Conservation (phyloP, 35 echinoderm and acorn worm genomes). For the Heliocidaris erythrogramma region DNA sequence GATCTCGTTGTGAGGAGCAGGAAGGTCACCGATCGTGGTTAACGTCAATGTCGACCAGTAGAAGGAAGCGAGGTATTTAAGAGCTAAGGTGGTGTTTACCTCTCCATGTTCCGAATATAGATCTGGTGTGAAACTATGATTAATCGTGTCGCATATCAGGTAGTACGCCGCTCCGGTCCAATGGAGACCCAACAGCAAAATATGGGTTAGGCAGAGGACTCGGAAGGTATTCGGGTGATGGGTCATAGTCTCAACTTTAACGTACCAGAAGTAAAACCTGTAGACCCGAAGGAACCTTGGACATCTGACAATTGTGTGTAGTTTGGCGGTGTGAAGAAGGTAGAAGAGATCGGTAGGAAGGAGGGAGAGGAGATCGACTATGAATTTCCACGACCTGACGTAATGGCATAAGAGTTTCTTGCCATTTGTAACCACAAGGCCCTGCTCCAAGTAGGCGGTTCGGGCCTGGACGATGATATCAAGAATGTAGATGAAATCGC, state of each 20-base stretch:
- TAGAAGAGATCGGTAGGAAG: conserved; percentile 70
- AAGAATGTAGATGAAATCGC: conserved; percentile 72
- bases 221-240: conserved; percentile 67
- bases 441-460: conserved; percentile 78
- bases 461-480: conserved; percentile 83
- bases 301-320: conserved; percentile 59
- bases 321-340: conserved; percentile 7
- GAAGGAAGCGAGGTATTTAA: conserved; percentile 69
- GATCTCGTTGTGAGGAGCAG: conserved; percentile 48
- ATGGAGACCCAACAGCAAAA: conserved; percentile 69
- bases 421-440: conserved; percentile 60
- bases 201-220: conserved; percentile 66
- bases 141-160: conserved; percentile 53
- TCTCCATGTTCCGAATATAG: conserved; percentile 45
- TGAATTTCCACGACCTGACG: conserved; percentile 51
- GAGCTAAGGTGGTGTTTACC: conserved; percentile 27
- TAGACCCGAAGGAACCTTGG: conserved; percentile 79
- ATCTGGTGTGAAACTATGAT: conserved; percentile 54
- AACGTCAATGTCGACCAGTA: conserved; percentile 85
- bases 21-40: conserved; percentile 82
- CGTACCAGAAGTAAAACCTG: conserved; percentile 51
- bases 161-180: conserved; percentile 66
- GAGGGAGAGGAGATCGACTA: conserved; percentile 64
- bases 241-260: conserved; percentile 61
- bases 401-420: conserved; percentile 67